Base-by-base conservation (phyloP, 1,140 invertebrate genomes). In the Apis dorsata region DNA sequence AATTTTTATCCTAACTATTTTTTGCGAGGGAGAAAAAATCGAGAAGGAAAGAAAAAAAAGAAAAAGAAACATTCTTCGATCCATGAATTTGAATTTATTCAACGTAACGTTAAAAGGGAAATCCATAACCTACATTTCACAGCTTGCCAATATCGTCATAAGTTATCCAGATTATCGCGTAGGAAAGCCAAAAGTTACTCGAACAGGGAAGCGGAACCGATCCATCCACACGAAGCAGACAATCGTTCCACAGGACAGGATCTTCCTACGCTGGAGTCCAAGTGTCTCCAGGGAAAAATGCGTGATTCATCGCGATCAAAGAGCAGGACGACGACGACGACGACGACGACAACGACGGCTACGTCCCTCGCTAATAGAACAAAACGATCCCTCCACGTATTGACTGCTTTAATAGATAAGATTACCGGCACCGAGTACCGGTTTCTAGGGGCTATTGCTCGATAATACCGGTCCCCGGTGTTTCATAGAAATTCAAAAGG, bases 251-350 rank as follows among this genome's bases (percentile, higher is more conserved):
- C 55, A 19, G 34, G 34, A 44, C 34, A 28, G 17, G n/a, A 68
- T 28, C 80, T 19, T 76, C 79, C 80, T 74, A 81, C 73, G 80
- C 73, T 11, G 12, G 10, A 19, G 28, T 12, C n/a, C 60, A 65
- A 80, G 44, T 69, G 73, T 77, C 65, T 28, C 17, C 34, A 44
- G 17, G 7, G 21, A 82, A 74, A 82, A 82, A 77, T 57, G 80
- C 74, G 44, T 77, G 80, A 82, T 77, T 82, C 80, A 82, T 82
- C 73, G 74, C 55, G 73, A 81, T 77, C 55, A 28, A 77, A 81
- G 65, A 57, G 17, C 63, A 60, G 65, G 73, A 24, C 68, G 80
- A 77, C 65, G 55, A 59, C 34, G 34, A 34, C 1, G 34, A 34
- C 34, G 34, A 4, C 34, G 34, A 2, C 28, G 28, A 2, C 28